A percentile compares a stretch with the other conserved stretches of the same genome.
Conservation (phyloP, 2,888 invertebrate genomes). For the Amblyteles armatorius region DNA sequence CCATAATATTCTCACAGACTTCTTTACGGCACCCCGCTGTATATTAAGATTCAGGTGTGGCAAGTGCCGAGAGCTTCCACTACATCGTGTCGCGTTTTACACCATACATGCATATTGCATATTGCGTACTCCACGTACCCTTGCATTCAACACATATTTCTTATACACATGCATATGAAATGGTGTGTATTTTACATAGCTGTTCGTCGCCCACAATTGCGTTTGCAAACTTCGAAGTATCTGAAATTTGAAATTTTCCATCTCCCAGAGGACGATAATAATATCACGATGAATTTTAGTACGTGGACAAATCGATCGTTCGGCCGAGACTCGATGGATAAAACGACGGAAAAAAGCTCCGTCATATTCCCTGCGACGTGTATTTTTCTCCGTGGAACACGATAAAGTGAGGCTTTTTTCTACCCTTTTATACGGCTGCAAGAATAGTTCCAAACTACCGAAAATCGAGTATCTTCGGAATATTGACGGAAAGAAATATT, state of each 20-base stretch:
- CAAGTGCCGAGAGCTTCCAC: slow-evolving; percentile 26
- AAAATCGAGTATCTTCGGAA: too few species aligned
- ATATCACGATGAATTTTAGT: background rate
- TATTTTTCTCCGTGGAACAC: too few species aligned
- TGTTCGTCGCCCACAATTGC: background rate
- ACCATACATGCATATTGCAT: slow-evolving; percentile 39
- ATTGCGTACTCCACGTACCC: background rate
- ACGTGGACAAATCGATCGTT: too few species aligned
- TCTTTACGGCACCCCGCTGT: background rate
- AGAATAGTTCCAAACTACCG: too few species aligned
- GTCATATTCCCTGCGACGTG: too few species aligned
- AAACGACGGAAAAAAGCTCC: too few species aligned
- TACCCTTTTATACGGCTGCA: too few species aligned
- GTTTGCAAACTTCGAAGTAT: background rate
- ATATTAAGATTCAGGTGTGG: slow-evolving; percentile 43
- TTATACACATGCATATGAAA: background rate
- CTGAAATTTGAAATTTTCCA: background rate
- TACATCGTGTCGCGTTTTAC: slow-evolving; percentile 10
- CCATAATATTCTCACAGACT: slow-evolving; percentile 29
- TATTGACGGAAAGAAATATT: too few species aligned
- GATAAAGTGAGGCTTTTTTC: too few species aligned
- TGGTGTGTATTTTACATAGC: slow-evolving; percentile 9
- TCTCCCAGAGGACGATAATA: background rate
- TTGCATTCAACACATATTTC: background rate
- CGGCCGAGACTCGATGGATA: background rate